These are phyloP conservation scores for Eidolon dupreanum DNA, from an alignment of 2,797 vertebrate genomes.

Conservation along the genomic window DNA sequence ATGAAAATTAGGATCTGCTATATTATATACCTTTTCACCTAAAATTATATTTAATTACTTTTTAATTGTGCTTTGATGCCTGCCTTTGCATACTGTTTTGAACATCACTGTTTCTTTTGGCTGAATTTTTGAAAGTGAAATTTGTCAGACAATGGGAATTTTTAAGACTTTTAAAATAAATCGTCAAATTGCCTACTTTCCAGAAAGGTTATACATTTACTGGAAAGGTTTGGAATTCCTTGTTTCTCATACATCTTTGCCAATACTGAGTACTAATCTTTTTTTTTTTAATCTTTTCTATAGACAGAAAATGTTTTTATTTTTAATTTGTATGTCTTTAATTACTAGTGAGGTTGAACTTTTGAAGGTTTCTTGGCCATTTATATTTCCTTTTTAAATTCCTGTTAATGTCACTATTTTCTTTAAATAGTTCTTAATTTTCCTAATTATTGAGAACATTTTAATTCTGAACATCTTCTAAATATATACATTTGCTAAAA, in stretches of 20 bases:
- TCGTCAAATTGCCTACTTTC: neutral
- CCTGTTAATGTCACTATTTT: neutral
- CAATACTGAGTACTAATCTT: neutral
- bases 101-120: neutral
- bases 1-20: neutral
- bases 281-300: neutral
- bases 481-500: slow-evolving; percentile 3
- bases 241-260: neutral
- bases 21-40: neutral
- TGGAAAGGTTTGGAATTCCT: neutral
- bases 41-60: slow-evolving; percentile 46
- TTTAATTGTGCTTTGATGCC: neutral
- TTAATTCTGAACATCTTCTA: neutral
- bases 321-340: slow-evolving; percentile 25
- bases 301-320: neutral
- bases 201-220: neutral
- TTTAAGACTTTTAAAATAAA: neutral
- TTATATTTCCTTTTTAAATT: slow-evolving; percentile 34
- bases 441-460: neutral
- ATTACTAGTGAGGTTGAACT: neutral
- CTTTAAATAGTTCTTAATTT: neutral
- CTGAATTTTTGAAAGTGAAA: slow-evolving; percentile 43
- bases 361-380: neutral
- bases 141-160: neutral
- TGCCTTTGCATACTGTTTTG: neutral